A percentile compares a stretch with the other conserved stretches of the same genome.
These are phyloP conservation scores for Thymallus thymallus DNA, from an alignment of 2,113 vertebrate species.

Conservation along the genomic window DNA sequence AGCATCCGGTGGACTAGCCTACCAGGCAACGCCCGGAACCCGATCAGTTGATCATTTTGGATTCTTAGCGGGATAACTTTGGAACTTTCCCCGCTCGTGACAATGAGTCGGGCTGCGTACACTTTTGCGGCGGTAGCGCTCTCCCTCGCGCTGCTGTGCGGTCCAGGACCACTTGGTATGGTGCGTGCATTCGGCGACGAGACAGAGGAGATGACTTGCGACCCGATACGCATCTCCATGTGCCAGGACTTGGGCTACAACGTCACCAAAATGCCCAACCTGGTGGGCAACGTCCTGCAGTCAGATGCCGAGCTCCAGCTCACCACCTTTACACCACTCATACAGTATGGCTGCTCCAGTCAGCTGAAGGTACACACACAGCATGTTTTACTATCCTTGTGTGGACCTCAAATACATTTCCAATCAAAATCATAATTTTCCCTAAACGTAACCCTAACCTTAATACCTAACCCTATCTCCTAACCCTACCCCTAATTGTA, in stretches of 20 bases:
- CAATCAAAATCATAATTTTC: too few species aligned
- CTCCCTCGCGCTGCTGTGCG: slow-evolving; percentile 42
- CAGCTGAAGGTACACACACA: slow-evolving; percentile 85
- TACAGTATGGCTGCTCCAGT: slow-evolving; percentile 97
- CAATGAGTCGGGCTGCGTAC: slow-evolving; percentile 41
- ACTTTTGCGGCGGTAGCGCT: slow-evolving; percentile 53
- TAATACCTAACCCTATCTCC: too few species aligned
- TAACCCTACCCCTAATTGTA: too few species aligned
- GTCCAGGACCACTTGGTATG: slow-evolving; percentile 28
- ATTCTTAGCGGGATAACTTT: neutral
- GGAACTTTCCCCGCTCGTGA: neutral
- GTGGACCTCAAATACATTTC: too few species aligned
- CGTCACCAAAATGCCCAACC: slow-evolving; percentile 97
- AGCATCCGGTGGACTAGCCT: neutral
- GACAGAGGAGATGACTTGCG: slow-evolving; percentile 89
- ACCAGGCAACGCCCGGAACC: neutral
- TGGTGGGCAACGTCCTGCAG: slow-evolving; percentile 95
- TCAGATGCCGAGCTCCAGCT: slow-evolving; percentile 95
- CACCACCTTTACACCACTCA: slow-evolving; percentile 95
- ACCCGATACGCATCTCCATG: slow-evolving; percentile 96
- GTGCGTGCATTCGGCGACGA: slow-evolving; percentile 84
- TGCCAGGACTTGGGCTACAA: slow-evolving; percentile 98
- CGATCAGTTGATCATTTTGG: neutral
- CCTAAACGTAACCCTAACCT: too few species aligned
- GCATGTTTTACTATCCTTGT: too few species aligned